Evolutionary conservation across 2,113 vertebrate genomes (phyloP), one percentile per base, ranked within the genome.

Genomic region (Haemorhous mexicanus): DNA sequence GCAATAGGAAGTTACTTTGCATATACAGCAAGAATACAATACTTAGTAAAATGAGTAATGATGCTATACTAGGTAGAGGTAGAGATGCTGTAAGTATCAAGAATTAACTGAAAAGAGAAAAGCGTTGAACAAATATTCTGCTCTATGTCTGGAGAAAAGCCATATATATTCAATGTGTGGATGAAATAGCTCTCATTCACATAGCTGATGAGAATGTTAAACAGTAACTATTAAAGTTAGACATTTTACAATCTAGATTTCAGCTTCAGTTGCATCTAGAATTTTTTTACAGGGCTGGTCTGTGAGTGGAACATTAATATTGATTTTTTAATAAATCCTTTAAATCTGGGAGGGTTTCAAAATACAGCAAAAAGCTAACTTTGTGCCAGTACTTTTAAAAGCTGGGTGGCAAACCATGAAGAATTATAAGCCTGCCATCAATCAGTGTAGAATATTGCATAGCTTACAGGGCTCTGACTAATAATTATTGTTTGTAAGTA

Each of bases 391-490:
- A 77, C 33, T 87, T 97, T 85, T 69, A 90, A 87, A 87, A 74
- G n/a, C 58, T 74, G 73, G 83, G 53, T 83, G 72, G 63, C 55
- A 74, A 67, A 63, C 63, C n/a, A 32, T 80, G 63, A 95, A 83
- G 93, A 89, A 95, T 92, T 87, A 67, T n/a, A 86, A 91, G 43
- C 50, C 63, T 91, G 39, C 77, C 72, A 94, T 91, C 63, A 85
- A 66, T 88, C 89, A 76, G 50, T 69, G 87, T 46, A 93, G 88
- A 80, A 83, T 83, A 84, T 19, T 76, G 47, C 80, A 63, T 66
- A 80, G 72, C 22, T 84, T 88, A 63, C 52, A 74, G 30, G 16
- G 30, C 2, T 1, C 47, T 88, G 47, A 70, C 39, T 93, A 84
- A 66, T 79, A 90, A 64, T 72, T 73, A 76, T 39, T 94, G 75